phyloP scores from a whole-genome alignment of 1,140 invertebrate species.

The Ganaspis sp. region DNA sequence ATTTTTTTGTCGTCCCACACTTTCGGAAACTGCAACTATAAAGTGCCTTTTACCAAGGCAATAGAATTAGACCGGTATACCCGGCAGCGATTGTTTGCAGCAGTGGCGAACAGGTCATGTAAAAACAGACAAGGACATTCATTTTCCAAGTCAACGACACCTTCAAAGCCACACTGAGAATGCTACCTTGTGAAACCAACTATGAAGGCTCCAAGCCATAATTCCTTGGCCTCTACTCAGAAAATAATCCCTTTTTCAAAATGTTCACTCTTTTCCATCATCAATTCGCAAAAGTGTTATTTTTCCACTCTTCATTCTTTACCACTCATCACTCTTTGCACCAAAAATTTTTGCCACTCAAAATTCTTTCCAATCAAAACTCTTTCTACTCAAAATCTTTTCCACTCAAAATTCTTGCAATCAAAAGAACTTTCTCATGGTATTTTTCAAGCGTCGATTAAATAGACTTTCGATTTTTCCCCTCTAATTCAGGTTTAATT shows the following conservation, averaged over 20 bases:
- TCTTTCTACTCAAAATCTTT: too few species aligned
- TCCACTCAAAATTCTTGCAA: too few species aligned
- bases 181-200: conserved; percentile 15
- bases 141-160: conserved; percentile 31
- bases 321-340: too few species aligned
- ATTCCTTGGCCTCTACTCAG: neutral
- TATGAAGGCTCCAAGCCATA: neutral
- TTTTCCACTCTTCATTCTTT: too few species aligned
- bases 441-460: neutral
- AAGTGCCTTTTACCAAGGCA: conserved; percentile 25
- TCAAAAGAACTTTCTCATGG: conserved; percentile 11
- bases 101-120: conserved; percentile 19
- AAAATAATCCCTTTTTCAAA: neutral
- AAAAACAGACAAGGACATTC: conserved; percentile 27
- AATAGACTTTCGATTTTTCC: conserved; percentile 23
- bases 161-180: conserved; percentile 24
- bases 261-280: neutral
- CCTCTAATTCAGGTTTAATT: neutral
- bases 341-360: too few species aligned
- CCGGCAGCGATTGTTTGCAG: conserved; percentile 18
- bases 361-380: neutral
- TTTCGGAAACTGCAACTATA: conserved; percentile 4
- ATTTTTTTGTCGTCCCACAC: conserved; percentile 4
- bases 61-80: conserved; percentile 24
- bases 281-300: too few species aligned